phyloP scores from a whole-genome alignment of 2,113 vertebrate species.

The Spilogale gracilis region DNA sequence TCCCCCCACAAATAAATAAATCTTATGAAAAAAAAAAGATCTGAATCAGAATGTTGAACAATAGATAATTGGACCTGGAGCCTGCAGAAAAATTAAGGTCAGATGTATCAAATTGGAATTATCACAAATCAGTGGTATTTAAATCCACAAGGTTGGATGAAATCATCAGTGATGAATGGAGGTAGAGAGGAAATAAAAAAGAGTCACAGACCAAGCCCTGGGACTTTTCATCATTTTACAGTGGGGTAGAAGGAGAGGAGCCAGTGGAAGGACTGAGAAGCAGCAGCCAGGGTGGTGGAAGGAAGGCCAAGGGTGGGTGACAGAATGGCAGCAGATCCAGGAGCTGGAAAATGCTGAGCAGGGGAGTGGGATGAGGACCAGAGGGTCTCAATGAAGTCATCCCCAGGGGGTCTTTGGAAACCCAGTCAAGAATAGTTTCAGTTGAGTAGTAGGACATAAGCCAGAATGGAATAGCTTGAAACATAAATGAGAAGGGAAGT shows the following conservation, averaged over 20 bases:
- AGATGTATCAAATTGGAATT: neutral
- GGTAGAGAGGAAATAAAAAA: neutral
- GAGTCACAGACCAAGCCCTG: neutral
- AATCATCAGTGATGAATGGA: neutral
- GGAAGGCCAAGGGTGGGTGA: fast-evolving
- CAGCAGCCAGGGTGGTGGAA: fast-evolving
- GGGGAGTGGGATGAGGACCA: too few species aligned
- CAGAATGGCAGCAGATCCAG: too few species aligned
- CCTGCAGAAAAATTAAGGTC: neutral
- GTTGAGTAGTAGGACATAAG: neutral
- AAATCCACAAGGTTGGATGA: neutral
- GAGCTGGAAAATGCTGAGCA: too few species aligned
- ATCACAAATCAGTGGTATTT: neutral
- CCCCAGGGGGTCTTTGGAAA: neutral
- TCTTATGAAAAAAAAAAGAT: neutral
- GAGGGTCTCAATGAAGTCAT: too few species aligned
- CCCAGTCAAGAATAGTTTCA: neutral
- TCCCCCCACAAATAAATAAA: neutral
- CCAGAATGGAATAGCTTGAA: neutral
- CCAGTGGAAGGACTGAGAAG: neutral
- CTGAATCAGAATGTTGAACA: neutral
- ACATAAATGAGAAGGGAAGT: neutral
- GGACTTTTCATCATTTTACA: neutral
- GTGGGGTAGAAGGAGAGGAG: neutral
- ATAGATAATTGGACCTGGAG: neutral